phyloP scores from a whole-genome alignment of 2,113 vertebrate species.

The Triplophysa siluroides region DNA sequence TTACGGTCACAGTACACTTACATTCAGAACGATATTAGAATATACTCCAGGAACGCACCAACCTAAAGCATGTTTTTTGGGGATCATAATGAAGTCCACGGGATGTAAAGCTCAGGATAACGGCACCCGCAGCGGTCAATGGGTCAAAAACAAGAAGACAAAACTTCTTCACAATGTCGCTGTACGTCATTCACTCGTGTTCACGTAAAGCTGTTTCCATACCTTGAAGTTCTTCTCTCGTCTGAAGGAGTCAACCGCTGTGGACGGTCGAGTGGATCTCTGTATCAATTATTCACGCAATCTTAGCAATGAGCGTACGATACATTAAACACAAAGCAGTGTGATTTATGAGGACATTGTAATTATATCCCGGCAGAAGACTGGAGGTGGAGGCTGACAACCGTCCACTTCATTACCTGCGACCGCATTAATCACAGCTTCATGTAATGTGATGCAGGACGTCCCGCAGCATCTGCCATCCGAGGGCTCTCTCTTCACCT shows the following conservation, averaged over 20 bases:
- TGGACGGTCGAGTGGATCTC: slow-evolving; percentile 26
- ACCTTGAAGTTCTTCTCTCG: background rate
- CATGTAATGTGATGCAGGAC: slow-evolving; percentile 2
- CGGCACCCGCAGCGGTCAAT: too few species aligned
- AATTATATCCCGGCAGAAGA: slow-evolving; percentile 46
- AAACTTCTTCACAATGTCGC: too few species aligned
- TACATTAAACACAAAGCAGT: slow-evolving; percentile 56
- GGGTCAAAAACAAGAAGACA: background rate
- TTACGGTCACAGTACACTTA: too few species aligned
- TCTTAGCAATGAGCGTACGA: slow-evolving; percentile 46
- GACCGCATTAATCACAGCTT: slow-evolving; percentile 44
- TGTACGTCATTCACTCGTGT: background rate
- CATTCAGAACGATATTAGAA: too few species aligned
- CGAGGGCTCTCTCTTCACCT: slow-evolving; percentile 4
- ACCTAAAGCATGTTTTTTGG: too few species aligned
- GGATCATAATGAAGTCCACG: background rate
- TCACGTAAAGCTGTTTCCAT: background rate
- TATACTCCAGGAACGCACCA: too few species aligned
- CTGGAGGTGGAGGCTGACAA: slow-evolving; percentile 19
- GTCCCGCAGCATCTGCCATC: background rate
- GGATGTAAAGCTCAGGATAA: background rate
- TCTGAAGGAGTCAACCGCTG: slow-evolving; percentile 33
- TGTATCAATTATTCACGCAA: slow-evolving; percentile 42
- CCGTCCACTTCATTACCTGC: slow-evolving; percentile 50
- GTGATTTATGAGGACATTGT: slow-evolving; percentile 56